phyloP scores from a whole-genome alignment of 2,888 invertebrate species.

The Hedychridium roseum region DNA sequence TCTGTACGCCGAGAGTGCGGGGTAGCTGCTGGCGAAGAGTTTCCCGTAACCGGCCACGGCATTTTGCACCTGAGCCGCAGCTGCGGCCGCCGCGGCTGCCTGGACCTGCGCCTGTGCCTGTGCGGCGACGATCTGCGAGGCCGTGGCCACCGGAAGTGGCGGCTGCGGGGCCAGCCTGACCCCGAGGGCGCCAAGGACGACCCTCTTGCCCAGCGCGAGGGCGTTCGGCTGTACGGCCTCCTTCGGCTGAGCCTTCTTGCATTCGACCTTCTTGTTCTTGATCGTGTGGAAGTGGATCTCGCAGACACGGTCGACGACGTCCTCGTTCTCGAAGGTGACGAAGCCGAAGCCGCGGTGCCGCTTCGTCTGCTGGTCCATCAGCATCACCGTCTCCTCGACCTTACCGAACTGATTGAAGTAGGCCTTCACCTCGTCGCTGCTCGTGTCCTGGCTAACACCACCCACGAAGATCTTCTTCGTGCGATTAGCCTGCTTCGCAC shows the following conservation, averaged over 20 bases:
- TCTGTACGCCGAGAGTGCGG: slow-evolving; percentile 62
- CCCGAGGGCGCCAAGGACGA: slow-evolving; percentile 77
- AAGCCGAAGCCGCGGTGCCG: slow-evolving; percentile 91
- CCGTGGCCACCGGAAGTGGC: slow-evolving; percentile 68
- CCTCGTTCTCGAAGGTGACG: slow-evolving; percentile 91
- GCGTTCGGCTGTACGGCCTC: slow-evolving; percentile 82
- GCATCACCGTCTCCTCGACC: slow-evolving; percentile 91
- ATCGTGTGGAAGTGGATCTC: slow-evolving; percentile 93
- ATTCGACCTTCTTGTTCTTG: slow-evolving; percentile 90
- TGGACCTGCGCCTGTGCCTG: slow-evolving; percentile 64
- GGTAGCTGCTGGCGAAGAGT: slow-evolving; percentile 68
- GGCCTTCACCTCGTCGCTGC: slow-evolving; percentile 88
- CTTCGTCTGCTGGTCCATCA: slow-evolving; percentile 94
- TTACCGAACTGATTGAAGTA: slow-evolving; percentile 91
- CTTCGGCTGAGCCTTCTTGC: slow-evolving; percentile 92
- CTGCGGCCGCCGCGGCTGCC: slow-evolving; percentile 66
- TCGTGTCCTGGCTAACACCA: slow-evolving; percentile 91
- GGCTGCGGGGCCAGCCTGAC: slow-evolving; percentile 73
- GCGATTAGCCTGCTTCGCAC: slow-evolving; percentile 84
- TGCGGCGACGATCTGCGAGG: slow-evolving; percentile 64
- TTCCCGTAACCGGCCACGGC: slow-evolving; percentile 75
- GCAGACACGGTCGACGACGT: slow-evolving; percentile 91
- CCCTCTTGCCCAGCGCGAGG: slow-evolving; percentile 73
- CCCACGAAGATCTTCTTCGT: slow-evolving; percentile 94
- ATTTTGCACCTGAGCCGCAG: slow-evolving; percentile 69